A percentile compares a stretch with the other conserved stretches of the same genome.
Evolutionary conservation across 2,888 invertebrate species (phyloP).

Genomic region (Desoria tigrina): DNA sequence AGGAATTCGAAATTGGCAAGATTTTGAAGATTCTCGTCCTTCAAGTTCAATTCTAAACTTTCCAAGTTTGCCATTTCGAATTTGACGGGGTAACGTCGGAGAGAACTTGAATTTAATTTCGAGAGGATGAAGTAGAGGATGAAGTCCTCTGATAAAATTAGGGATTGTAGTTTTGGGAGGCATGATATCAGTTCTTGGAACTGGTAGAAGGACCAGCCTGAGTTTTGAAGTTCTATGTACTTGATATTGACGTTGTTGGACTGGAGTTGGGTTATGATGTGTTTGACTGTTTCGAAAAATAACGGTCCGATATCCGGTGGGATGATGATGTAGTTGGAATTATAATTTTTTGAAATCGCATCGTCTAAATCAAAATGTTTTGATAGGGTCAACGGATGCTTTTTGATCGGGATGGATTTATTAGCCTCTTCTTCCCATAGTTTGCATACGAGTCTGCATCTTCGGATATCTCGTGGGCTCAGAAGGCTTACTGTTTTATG

Average conservation of each 20-base stretch:
- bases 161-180: slow-evolving; percentile 28
- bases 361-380: not conserved
- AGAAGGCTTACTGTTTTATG: slow-evolving; percentile 25
- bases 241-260: slow-evolving; percentile 21
- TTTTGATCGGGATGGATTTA: slow-evolving; percentile 20
- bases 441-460: slow-evolving; percentile 30
- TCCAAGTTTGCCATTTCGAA: no score
- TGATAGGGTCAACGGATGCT: slow-evolving; percentile 19
- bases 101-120: no score
- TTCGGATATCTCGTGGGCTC: slow-evolving; percentile 18
- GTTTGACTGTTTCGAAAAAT: slow-evolving; percentile 16
- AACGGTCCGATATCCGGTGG: slow-evolving; percentile 23
- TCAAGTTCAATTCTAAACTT: slow-evolving; percentile 23
- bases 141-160: slow-evolving; percentile 23
- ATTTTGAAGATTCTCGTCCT: slow-evolving; percentile 33
- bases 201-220: slow-evolving; percentile 29
- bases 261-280: slow-evolving; percentile 19
- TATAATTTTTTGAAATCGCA: not conserved
- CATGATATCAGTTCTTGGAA: slow-evolving; percentile 22
- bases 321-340: slow-evolving; percentile 20
- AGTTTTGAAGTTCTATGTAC: slow-evolving; percentile 26
- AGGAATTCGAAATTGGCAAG: slow-evolving; percentile 33
- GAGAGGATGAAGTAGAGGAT: no score
- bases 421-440: slow-evolving; percentile 36
- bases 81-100: no score